Base-by-base conservation (phyloP, 2,888 invertebrate species). In the Drepana falcataria region DNA sequence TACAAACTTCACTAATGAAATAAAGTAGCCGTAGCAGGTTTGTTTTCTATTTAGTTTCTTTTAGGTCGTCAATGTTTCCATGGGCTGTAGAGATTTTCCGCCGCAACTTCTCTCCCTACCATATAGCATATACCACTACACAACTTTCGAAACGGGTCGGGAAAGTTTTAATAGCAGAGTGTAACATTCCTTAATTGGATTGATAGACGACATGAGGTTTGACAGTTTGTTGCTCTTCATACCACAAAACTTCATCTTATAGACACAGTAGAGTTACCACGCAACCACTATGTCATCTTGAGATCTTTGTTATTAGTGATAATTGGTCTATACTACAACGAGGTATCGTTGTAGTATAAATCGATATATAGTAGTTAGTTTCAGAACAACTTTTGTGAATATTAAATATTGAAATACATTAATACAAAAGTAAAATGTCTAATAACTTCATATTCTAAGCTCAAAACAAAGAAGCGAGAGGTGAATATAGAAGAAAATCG, bases 151-250 rank as follows among this genome's bases (percentile, higher is more conserved):
- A 77, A 73, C 64, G 63, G 69, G 68, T 69, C 75, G 76, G 59
- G 63, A 71, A 83, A 83, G 75, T 84, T 85, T 81, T 81, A 84
- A 83, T 79, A 73, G 74, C 61, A 57, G 61, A 73, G 73, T 79
- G 76, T 78, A 75, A 81, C 83, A 83, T 81, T 77, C 61, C 75
- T 67, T 76, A 80, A 81, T 81, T 84, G 77, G 74, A 79, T 78
- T 80, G 77, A 82, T 75, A 77, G 79, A 77, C 73, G 72, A 75
- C 75, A 75, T 77, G 71, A 68, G 71, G 66, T 67, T 51, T 60
- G 66, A 71, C 69, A 71, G 66, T 73, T 75, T 68, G 69, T 21
- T 72, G 70, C 61, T 71, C 67, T 68, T 67, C 65, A 61, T 60
- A 66, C 63, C 60, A 57, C 60, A 55, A 61, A 61, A 64, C 67